Evolutionary conservation across 2,797 vertebrate genomes (phyloP).

Genomic region (Catostomus latipinnis): DNA sequence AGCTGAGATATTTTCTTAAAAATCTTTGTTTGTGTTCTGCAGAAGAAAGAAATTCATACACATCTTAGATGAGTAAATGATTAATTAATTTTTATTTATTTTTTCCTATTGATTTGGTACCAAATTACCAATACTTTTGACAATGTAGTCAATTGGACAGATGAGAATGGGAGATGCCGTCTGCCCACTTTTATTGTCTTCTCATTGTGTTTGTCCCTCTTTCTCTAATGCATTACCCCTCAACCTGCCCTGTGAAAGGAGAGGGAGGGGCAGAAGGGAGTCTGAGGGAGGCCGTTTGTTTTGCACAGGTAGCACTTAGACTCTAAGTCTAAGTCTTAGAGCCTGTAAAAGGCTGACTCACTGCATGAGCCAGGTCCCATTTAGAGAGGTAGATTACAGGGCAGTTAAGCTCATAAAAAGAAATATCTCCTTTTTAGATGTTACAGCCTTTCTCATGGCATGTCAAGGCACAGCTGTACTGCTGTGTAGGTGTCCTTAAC

Average conservation of each 20-base stretch:
- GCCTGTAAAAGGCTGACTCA: slow-evolving; percentile 70
- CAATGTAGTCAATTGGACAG: background rate
- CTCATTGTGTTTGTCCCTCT: background rate
- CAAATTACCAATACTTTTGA: too few relatives aligned
- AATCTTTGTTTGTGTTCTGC: too few relatives aligned
- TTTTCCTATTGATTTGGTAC: too few relatives aligned
- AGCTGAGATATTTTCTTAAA: too few relatives aligned
- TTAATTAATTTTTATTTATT: too few relatives aligned
- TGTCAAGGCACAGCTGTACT: slow-evolving; percentile 64
- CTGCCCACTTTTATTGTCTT: background rate
- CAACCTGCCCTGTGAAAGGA: background rate
- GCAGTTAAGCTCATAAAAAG: slow-evolving; percentile 72
- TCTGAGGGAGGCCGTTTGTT: slow-evolving; percentile 66
- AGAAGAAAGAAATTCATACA: too few relatives aligned
- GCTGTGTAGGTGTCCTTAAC: slow-evolving; percentile 30
- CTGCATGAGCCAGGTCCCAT: slow-evolving; percentile 69
- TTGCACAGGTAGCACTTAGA: slow-evolving; percentile 76
- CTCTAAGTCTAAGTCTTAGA: slow-evolving; percentile 43
- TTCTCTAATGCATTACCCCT: background rate
- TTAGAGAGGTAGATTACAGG: slow-evolving; percentile 79
- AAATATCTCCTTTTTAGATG: slow-evolving; percentile 68
- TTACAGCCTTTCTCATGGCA: slow-evolving; percentile 65
- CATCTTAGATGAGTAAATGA: too few relatives aligned
- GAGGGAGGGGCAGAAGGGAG: slow-evolving; percentile 48
- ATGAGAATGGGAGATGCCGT: background rate